Conservation (phyloP, 2,797 vertebrate genomes). For the Alfaro cultratus region DNA sequence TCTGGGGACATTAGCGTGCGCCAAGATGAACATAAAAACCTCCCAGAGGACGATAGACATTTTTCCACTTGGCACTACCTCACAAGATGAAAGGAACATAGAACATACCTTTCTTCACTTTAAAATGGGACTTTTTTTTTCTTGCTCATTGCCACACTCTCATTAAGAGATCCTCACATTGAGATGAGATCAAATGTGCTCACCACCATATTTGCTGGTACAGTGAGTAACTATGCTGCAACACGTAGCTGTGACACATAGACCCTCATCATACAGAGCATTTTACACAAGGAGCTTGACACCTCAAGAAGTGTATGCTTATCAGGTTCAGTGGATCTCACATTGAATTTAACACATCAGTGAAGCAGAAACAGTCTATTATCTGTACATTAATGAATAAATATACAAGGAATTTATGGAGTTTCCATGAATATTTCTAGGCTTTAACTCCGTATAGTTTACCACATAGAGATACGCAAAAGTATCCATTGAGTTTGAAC, state of each 20-base stretch:
- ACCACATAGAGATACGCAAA: not conserved
- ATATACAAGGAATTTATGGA: not conserved
- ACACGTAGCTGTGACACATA: slow-evolving; percentile 36
- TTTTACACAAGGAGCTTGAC: slow-evolving; percentile 49
- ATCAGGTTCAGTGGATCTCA: slow-evolving; percentile 34
- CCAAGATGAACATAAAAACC: slow-evolving; percentile 73
- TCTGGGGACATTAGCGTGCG: slow-evolving; percentile 59
- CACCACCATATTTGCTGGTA: slow-evolving; percentile 50
- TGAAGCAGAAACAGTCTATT: slow-evolving; percentile 7
- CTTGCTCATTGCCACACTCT: slow-evolving; percentile 63
- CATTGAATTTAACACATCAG: slow-evolving; percentile 42
- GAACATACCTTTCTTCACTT: slow-evolving; percentile 57
- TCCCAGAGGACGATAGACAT: slow-evolving; percentile 66
- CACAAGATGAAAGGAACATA: slow-evolving; percentile 57
- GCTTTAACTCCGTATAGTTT: not conserved
- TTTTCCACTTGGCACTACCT: slow-evolving; percentile 70
- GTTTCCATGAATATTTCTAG: not conserved
- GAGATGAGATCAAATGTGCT: slow-evolving; percentile 58
- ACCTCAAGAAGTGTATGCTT: slow-evolving; percentile 50
- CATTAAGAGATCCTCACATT: slow-evolving; percentile 64
- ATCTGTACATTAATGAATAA: slow-evolving; percentile 16
- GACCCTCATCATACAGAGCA: slow-evolving; percentile 49
- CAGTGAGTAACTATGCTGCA: slow-evolving; percentile 52
- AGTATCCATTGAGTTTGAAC: not conserved
- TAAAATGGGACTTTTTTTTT: slow-evolving; percentile 45